Evolutionary conservation across 2,113 vertebrate genomes (phyloP).

Genomic region (Heptranchias perlo): DNA sequence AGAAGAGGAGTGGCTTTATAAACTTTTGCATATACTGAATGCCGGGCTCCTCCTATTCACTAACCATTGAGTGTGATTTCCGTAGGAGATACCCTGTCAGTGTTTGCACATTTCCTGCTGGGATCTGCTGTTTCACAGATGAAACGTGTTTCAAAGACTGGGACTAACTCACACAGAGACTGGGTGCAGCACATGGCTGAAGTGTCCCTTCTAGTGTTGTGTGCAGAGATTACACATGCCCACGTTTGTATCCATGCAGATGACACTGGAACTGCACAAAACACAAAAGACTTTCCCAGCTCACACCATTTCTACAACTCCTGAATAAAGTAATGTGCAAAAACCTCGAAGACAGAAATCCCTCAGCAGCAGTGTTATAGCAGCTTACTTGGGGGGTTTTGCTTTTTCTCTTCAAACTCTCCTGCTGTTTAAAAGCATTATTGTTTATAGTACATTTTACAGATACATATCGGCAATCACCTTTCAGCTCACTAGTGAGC

Average conservation of each 20-base stretch:
- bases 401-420: background rate
- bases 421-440: background rate
- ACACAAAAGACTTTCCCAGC: background rate
- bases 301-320: background rate
- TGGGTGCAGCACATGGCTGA: too few species aligned
- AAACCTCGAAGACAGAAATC: background rate
- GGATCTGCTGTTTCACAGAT: too few species aligned
- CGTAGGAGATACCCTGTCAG: too few species aligned
- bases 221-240: too few species aligned
- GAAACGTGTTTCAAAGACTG: too few species aligned
- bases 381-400: background rate
- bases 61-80: too few species aligned
- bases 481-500: background rate
- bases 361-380: background rate
- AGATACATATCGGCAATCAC: background rate
- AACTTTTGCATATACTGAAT: too few species aligned
- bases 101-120: too few species aligned
- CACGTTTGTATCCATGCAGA: background rate
- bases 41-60: too few species aligned
- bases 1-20: too few species aligned
- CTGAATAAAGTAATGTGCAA: background rate
- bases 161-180: too few species aligned
- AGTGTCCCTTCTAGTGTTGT: too few species aligned
- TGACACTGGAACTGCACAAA: background rate
- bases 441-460: background rate